Conservation (phyloP, 2,888 invertebrate genomes). For the Perdita meconis region DNA sequence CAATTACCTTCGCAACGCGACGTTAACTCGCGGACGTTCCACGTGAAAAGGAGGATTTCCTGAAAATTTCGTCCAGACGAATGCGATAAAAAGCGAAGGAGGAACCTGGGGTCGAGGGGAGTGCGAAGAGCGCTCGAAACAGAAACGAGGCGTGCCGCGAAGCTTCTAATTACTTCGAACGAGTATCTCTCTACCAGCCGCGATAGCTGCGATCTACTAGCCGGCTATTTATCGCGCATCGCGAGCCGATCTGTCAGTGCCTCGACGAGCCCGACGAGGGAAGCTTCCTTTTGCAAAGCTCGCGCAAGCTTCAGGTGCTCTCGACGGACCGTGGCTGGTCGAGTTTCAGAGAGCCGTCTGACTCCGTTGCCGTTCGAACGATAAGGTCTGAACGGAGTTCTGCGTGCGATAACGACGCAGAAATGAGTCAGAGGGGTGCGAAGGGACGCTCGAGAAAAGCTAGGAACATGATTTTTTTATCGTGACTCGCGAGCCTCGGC, state of each 20-base stretch:
- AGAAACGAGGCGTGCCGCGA: constrained; percentile 24
- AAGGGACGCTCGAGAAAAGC: background rate
- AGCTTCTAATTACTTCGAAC: constrained; percentile 32
- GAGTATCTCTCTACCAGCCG: constrained; percentile 49
- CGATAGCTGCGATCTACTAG: constrained; percentile 60
- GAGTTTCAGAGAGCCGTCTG: constrained; percentile 21
- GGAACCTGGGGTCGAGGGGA: background rate
- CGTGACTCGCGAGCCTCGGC: background rate
- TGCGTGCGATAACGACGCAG: background rate
- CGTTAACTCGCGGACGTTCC: too few species aligned
- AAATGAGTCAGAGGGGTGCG: background rate
- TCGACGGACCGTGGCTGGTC: background rate
- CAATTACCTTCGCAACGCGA: too few species aligned
- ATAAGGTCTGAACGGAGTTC: too few species aligned
- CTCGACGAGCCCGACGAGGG: constrained; percentile 2
- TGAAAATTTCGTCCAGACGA: too few species aligned
- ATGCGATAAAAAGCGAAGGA: too few species aligned
- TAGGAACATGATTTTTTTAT: constrained; percentile 1
- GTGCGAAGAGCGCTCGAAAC: constrained; percentile 29
- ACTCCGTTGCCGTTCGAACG: background rate
- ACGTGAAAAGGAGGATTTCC: too few species aligned
- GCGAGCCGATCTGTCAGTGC: background rate
- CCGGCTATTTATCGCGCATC: constrained; percentile 18
- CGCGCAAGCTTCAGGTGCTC: constrained; percentile 7
- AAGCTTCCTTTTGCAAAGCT: constrained; percentile 44